Base-by-base conservation (phyloP, 2,113 vertebrate species). In the Seriola aureovittata region DNA sequence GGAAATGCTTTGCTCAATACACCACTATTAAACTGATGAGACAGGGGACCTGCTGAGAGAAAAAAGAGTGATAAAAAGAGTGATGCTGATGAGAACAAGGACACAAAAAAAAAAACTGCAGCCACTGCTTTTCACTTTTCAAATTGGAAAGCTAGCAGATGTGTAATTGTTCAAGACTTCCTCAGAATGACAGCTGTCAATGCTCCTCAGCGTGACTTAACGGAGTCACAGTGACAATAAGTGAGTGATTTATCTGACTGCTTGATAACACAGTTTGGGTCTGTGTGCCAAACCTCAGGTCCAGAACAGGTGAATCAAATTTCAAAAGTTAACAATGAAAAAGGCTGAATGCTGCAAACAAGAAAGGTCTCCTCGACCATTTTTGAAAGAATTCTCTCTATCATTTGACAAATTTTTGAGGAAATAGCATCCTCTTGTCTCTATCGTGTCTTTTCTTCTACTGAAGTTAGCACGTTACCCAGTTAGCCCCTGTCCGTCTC, bases 1-100 rank as follows among this genome's bases (percentile, higher is more conserved):
- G 72, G 90, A 93, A 92, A 92, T 87, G 85, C 86, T 79, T 84
- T 91, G 75, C 90, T 93, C 90, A 83, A 89, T 88, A 88, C 65
- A 67, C 82, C 62, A 54, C 88, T 81, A 89, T 90, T 87, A 91
- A 82, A 85, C 76, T 87, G 91, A 93, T 89, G 89, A 91, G 85
- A 81, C 88, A 59, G 64, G 91, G 82, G 86, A 90, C 78, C 69
- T 17, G 4, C 50, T n/a, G 48, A 65, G 82, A 74, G 64, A 48
- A 40, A 66, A 69, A 79, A 64, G 32, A 7, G 25, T 65, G 55
- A 87, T 80, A 78, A 89, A 81, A 79, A 85, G 85, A 84, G 46
- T 69, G 42, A 83, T 83, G 75, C 76, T 89, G 82, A 85, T 92
- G 73, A 88, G 72, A 87, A 84, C 21, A 74, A 66, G 38, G 21